These are phyloP conservation scores for Merluccius polli DNA, from an alignment of 2,797 vertebrate species.

Conservation along the genomic window DNA sequence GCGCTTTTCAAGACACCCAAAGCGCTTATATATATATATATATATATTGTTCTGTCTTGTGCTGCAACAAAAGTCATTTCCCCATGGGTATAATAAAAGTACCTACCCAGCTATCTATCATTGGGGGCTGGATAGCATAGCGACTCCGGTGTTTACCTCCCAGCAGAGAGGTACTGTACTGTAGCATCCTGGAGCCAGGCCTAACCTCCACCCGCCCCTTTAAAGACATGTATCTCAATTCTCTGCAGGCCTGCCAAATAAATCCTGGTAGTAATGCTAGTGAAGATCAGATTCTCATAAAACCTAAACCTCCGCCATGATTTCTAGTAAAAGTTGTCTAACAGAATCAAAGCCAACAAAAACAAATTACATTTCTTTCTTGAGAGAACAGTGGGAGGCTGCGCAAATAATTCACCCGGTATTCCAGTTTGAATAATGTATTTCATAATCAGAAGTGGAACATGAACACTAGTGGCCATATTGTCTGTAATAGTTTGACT, in stretches of 20 bases:
- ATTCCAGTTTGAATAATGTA: conserved; percentile 60
- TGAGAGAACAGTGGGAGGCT: conserved; percentile 43
- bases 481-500: conserved; percentile 47
- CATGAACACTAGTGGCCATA: conserved; percentile 47
- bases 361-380: conserved; percentile 35
- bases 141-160: not conserved
- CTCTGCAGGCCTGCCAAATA: not conserved
- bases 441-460: conserved; percentile 59
- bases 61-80: too few species aligned
- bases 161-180: not conserved
- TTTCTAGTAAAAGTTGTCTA: conserved; percentile 25
- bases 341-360: conserved; percentile 15
- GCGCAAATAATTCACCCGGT: conserved; percentile 56
- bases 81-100: too few species aligned
- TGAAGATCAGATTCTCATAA: not conserved
- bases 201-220: not conserved
- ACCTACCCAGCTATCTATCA: too few species aligned
- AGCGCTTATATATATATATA: too few species aligned
- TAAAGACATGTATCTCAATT: not conserved
- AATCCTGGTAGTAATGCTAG: not conserved
- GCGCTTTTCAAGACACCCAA: too few species aligned
- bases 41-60: too few species aligned
- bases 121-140: not conserved
- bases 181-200: not conserved
- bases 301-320: conserved; percentile 39